Evolutionary conservation across 2,113 vertebrate genomes (phyloP).

Genomic region (Cephalopholis sonnerati): DNA sequence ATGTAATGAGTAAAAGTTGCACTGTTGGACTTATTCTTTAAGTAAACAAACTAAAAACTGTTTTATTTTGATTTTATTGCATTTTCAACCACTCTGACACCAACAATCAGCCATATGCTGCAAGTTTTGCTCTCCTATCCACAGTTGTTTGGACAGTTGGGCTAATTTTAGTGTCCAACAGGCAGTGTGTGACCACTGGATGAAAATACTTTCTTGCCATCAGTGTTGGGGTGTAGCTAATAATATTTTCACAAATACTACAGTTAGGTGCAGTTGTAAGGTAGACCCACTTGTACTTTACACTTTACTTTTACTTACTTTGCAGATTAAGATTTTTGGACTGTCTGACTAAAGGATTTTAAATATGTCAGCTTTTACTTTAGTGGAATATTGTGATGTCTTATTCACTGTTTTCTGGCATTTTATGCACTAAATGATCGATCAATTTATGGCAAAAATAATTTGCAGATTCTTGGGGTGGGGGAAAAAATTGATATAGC

Average conservation of each 20-base stretch:
- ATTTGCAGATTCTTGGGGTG: no score
- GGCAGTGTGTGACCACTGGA: neutral
- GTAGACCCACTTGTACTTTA: no score
- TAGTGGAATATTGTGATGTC: no score
- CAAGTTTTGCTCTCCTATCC: neutral
- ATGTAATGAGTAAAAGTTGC: neutral
- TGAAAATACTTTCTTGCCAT: no score
- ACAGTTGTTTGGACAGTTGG: no score
- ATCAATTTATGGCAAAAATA: no score
- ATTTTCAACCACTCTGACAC: neutral
- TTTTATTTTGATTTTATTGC: neutral
- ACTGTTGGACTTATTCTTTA: neutral
- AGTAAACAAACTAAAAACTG: neutral
- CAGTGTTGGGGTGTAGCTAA: no score
- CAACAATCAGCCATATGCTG: neutral
- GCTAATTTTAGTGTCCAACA: neutral
- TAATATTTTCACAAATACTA: neutral
- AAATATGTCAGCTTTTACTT: no score
- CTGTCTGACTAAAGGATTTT: no score
- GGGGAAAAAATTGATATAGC: no score
- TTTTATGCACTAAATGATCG: no score
- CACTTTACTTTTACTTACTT: neutral
- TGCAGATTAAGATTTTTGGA: neutral
- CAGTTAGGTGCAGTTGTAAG: neutral
- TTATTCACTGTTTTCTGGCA: no score